Percentiles rank a stretch among this genome's conserved stretches.
phyloP scores from a whole-genome alignment of 2,113 vertebrate species.

The Marcusenius ussheri region DNA sequence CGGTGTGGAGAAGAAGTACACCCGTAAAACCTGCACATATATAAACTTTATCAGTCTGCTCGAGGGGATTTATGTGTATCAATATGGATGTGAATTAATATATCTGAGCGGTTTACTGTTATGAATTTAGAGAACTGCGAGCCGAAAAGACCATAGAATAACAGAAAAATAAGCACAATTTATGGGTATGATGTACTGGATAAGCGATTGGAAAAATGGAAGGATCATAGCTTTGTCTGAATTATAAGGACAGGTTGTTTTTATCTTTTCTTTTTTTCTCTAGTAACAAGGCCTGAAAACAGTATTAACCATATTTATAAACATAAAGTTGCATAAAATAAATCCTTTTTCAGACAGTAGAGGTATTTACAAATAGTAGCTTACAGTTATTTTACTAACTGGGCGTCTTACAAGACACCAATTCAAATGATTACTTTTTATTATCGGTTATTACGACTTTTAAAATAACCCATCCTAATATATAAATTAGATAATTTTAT shows the following conservation, averaged over 20 bases:
- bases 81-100: background rate
- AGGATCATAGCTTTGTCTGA: background rate
- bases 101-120: background rate
- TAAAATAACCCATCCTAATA: background rate
- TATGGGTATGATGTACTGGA: background rate
- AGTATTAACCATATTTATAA: background rate
- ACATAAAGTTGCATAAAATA: background rate
- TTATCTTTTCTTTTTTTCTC: background rate
- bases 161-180: background rate
- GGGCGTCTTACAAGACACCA: background rate
- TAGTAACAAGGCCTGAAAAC: background rate
- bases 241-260: background rate
- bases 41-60: background rate
- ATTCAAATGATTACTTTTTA: background rate
- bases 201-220: background rate
- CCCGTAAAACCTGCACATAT: background rate
- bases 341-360: background rate
- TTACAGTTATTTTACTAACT: background rate
- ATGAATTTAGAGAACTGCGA: background rate
- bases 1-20: background rate
- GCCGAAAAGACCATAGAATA: background rate
- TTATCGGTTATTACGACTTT: background rate
- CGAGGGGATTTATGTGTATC: background rate
- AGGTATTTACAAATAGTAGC: background rate
- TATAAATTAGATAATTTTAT: background rate